Evolutionary conservation across 2,797 vertebrate genomes (phyloP), one percentile per base, ranked within the genome.

Genomic region (Mycteria americana): DNA sequence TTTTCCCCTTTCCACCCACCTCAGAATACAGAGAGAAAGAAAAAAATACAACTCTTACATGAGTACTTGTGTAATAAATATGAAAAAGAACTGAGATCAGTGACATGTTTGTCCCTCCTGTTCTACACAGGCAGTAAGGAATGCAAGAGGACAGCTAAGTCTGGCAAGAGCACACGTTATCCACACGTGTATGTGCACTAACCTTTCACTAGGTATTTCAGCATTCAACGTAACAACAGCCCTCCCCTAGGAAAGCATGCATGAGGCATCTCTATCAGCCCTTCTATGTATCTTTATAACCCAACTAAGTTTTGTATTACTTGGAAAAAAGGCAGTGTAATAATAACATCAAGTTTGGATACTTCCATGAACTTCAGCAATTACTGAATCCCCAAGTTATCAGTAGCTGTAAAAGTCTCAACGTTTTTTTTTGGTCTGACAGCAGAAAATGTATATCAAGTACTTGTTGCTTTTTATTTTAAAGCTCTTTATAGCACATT

Each of bases 111-210:
- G 39, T 76, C 31, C 30, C 30, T 87, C 22, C 45, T 33, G 37
- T 2, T 70, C 22, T 19, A 65, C 23, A 3, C 39, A 33, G 25
- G 37, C 41, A 51, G n/a, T 16, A 60, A 43, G 62, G 67, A 82
- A 68, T 7, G 45, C 30, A 57, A n/a, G 31, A 76, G 33, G 35
- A 62, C 48, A 84, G 33, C 24, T 57, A 15, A 10, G 19, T n/a
- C 83, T 88, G 54, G 41, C 64, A 77, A 68, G 54, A 72, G 63
- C 62, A 57, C 14, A 13, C 5, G 1, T 83, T 41, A 75, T 51
- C 30, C 28, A 54, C 43, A 67, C 43, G 31, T 1, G 0, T 12
- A 37, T 7, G 3, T 4, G 13, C 25, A 10, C 45, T 45, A n/a
- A 64, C 35, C 13, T 62, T 78, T 88, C 43, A 35, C 65, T 53